Base-by-base conservation (phyloP, 2,113 vertebrate species). In the Atlantisia rogersi region DNA sequence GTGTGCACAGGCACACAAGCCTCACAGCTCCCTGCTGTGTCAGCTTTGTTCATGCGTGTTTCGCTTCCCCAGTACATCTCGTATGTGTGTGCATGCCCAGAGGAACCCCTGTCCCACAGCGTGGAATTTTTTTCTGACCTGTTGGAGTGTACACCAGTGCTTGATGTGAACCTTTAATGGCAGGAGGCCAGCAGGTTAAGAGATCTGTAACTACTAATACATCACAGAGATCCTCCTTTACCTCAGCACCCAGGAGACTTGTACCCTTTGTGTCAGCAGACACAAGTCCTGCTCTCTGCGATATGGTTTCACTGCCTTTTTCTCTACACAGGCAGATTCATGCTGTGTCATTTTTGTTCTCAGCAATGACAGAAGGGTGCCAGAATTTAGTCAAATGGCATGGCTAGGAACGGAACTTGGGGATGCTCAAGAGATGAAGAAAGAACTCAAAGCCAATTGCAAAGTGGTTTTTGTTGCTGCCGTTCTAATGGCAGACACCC, bases 371-470 rank as follows among this genome's bases (percentile, higher is more conserved):
- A 93, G 90, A 82, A 95, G 58, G 70, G 80, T 94, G 91, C 76
- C 78, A 94, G 74, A 94, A 96, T 90, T 95, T 90, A 87, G 80
- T 90, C 90, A 75, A 93, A 94, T 94, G 60, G 73, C 74, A 87
- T 80, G 65, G 81, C 31, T 88, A 94, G 79, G 82, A 92, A 25
- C 77, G 22, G 80, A 95, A 90, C 78, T 58, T 73, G 29, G 48
- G 39, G 39, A 94, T 55, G 71, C 82, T 95, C 67, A 76, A 83
- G 88, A 94, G 63, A 85, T 14, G 2, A 62, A 88, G 53, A 92
- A 82, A 82, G 81, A 93, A n/a, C 12, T 60, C 79, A 90, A 96
- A 92, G 88, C 76, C 87, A 96, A 94, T 95, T 88, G 55, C 55
- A 62, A 87, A 85, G 68, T 48, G 55, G 46, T 0, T 15, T 81